Evolutionary conservation across 2,888 invertebrate species (phyloP).

Genomic region (Heteropelma amictum): DNA sequence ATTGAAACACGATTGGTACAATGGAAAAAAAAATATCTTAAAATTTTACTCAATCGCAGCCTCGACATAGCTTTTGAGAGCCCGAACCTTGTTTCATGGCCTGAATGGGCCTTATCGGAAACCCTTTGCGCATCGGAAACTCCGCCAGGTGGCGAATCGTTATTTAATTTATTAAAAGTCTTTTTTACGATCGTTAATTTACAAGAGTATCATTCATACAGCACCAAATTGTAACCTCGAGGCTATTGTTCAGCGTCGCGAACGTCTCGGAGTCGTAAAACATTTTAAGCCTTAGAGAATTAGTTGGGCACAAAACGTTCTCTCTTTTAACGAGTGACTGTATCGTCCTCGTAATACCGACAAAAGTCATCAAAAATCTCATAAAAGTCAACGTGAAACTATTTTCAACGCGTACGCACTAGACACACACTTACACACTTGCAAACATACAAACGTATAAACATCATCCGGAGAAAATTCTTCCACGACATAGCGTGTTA

Average conservation of each 20-base stretch:
- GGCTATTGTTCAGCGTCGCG: neutral
- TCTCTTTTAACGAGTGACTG: too few species aligned
- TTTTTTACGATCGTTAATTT: neutral
- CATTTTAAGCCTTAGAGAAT: neutral
- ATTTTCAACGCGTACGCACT: neutral
- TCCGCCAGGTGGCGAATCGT: too few species aligned
- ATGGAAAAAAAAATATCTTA: too few species aligned
- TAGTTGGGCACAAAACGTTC: too few species aligned
- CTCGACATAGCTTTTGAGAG: too few species aligned
- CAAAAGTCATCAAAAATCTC: neutral
- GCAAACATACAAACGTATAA: neutral
- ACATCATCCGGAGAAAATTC: neutral
- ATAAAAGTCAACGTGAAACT: conserved; percentile 9
- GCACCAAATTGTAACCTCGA: neutral
- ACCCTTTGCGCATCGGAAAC: too few species aligned
- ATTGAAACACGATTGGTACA: too few species aligned
- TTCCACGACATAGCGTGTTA: neutral
- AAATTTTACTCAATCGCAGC: too few species aligned
- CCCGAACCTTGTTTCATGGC: too few species aligned
- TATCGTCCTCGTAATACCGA: too few species aligned
- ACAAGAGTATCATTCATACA: neutral
- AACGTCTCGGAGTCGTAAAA: neutral
- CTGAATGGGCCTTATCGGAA: too few species aligned
- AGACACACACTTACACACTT: neutral
- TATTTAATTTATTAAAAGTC: neutral